Base-by-base conservation (phyloP, 2,113 vertebrate species). In the Beaufortia kweichowensis region DNA sequence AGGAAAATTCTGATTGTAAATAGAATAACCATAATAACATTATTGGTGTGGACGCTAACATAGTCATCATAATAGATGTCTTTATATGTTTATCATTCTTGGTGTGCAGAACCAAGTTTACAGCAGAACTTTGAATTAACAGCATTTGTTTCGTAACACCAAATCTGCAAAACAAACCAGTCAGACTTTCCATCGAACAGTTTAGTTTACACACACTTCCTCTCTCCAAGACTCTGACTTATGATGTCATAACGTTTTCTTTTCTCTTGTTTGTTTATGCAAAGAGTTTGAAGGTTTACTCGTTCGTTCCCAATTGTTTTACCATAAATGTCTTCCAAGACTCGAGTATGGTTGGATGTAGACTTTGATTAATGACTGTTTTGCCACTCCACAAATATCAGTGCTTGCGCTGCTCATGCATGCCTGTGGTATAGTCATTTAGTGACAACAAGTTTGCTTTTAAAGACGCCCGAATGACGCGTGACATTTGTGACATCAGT, bases 351-450 rank as follows among this genome's bases (percentile, higher is more conserved):
- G 74, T 50, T 71, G 59, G 72, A 57, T 63, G 19, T 35, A 59
- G 33, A 46, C 69, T 14, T 72, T 74, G 69, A 77, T 69, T 50
- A 59, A 78, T 55, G 64, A 57, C 23, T 48, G 11, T 26, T 55
- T 26, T 29, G 28, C 46, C 57, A 75, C 24, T 31, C 19, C 29
- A 60, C 59, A 39, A 73, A 31, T 68, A 35, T 77, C 31, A 24
- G 55, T 33, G 29, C 29, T 29, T 53, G 55, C n/a, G 43, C 33
- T 53, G 19, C 75, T 59, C 21, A 77, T 12, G 56, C 73, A 57
- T 31, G 28, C 31, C 73, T 48, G 65, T 56, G 23, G 35, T 41
- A 8, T 64, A 59, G 57, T 53, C 39, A 28, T 3, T 31, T 29
- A 31, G 17, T 80, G 50, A 66, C 39, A n/a, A 33, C 41, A 75